Percentiles rank a stretch among this genome's conserved stretches.
These are phyloP conservation scores for Cyclura pinguis DNA, from an alignment of 2,797 vertebrate genomes.

Conservation along the genomic window DNA sequence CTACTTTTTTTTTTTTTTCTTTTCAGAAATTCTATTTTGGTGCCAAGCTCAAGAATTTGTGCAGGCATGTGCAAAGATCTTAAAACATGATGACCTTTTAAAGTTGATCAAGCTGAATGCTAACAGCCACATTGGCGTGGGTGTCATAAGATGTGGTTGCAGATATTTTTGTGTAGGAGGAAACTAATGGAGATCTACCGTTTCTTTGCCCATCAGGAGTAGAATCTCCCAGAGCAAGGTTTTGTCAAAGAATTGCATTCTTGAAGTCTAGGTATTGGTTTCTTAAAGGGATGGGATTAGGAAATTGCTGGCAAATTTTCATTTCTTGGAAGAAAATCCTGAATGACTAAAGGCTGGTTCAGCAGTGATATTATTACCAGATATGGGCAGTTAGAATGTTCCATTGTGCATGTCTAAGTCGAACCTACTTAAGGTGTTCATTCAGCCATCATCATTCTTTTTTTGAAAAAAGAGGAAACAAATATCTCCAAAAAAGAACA, in stretches of 20 bases:
- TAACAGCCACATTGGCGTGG: constrained; percentile 83
- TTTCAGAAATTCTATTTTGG: constrained; percentile 63
- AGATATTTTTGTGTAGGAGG: constrained; percentile 88
- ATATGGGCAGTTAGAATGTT: not conserved
- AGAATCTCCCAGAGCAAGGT: constrained; percentile 49
- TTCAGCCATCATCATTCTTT: too few relatives aligned
- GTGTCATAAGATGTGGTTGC: constrained; percentile 91
- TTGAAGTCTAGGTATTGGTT: not conserved
- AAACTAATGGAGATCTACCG: constrained; percentile 81
- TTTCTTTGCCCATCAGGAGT: constrained; percentile 71
- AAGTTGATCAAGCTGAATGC: constrained; percentile 85
- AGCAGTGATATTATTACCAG: not conserved
- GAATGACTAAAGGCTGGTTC: too few relatives aligned
- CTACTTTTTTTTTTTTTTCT: not conserved
- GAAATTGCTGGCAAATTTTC: not conserved
- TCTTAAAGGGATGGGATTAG: not conserved
- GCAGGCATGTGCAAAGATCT: constrained; percentile 78
- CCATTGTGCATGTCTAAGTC: not conserved
- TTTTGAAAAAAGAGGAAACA: not conserved
- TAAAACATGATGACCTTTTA: constrained; percentile 89
- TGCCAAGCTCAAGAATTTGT: constrained; percentile 78
- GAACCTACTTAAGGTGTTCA: not conserved
- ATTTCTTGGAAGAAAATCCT: not conserved
- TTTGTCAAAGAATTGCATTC: constrained; percentile 41
- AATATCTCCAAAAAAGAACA: not conserved